Evolutionary conservation across 2,113 vertebrate genomes (phyloP), one percentile per base, ranked within the genome.

Genomic region (Apteryx owenii): DNA sequence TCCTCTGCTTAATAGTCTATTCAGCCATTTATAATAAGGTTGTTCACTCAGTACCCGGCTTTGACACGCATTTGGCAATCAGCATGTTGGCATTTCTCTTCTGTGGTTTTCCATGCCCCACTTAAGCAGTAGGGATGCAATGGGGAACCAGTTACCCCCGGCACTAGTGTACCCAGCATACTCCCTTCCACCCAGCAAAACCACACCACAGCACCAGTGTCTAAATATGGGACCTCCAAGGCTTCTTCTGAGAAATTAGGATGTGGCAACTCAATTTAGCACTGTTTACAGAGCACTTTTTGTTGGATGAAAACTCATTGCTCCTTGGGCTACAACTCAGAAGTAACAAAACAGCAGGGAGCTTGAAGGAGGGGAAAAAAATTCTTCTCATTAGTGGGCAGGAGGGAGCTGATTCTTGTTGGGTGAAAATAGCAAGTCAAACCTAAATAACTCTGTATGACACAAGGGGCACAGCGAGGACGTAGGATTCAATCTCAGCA

Each of bases 341-440:
- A 88, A 92, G 20, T 23, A 31, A 76, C 38, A 31, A 58, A 72
- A 48, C 48, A 92, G 40, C 5, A 81, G 40, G 36, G 31, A 92
- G 50, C 29, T 26, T 8, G 46, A 51, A 82, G n/a, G 21, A 90
- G 31, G 42, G 18, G 62, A 72, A 68, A n/a, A 51, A 38, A 54
- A 6, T 0, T 82, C 21, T 85, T 73, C 72, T 95, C 84, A 93
- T 90, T 92, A 95, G 38, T 71, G 31, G 44, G 12, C 7, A 33
- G 68, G 9, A 13, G 42, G 44, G 44, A 70, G 31, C 9, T 80
- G 38, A 10, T 86, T 48, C 75, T 92, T 82, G 12, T 29, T 69
- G 68, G 26, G 31, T 76, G 62, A 76, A 85, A 85, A 85, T 22
- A 60, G 53, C 79, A 79, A 22, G 21, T 25, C 22, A 64, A 85